Evolutionary conservation across 2,888 invertebrate genomes (phyloP), one percentile per base, ranked within the genome.

Genomic region (Aproaerema taeniolella): DNA sequence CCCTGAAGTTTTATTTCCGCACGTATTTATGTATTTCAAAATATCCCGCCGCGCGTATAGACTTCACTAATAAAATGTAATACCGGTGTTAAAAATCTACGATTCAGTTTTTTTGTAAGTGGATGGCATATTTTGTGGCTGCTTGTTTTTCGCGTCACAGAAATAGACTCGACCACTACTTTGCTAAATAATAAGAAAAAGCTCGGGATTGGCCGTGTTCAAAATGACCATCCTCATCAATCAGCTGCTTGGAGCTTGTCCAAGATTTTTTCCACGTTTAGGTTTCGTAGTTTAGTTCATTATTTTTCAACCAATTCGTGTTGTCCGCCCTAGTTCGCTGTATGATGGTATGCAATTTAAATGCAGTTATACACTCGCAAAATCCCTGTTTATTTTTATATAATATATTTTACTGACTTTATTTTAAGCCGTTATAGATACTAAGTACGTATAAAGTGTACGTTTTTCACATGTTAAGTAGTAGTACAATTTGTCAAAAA

Each of bases 201-300:
- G 77, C 73, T 77, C 79, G 70, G 71, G 83, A 85, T 86, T 86
- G 85, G 85, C 79, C 82, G 85, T 83, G 83, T 78, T 79, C 85
- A 74, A 85, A 82, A 83, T 86, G 86, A 81, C 86, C 86, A 86
- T 85, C 86, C 86, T 85, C 86, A 86, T 86, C 86, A 85, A 86
- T 86, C 86, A 86, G 82, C 82, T 82, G 78, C 76, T 86, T 86
- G 86, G 86, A 82, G 59, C 62, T 63, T 54, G 67, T 81, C 86
- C 85, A 86, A 86, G 64, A 79, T 83, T 86, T 85, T 83, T 86
- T 85, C 82, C 80, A 81, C 82, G 85, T 83, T 85, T 83, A 85
- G 77, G 74, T 83, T 82, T 80, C 66, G 67, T 74, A 82, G 82
- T 80, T 83, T 79, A 74, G 77, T 77, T 72, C 67, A 72, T 75